A percentile compares a stretch with the other conserved stretches of the same genome.
Conservation (phyloP, 2,113 vertebrate genomes). For the Chlorocebus sabaeus region DNA sequence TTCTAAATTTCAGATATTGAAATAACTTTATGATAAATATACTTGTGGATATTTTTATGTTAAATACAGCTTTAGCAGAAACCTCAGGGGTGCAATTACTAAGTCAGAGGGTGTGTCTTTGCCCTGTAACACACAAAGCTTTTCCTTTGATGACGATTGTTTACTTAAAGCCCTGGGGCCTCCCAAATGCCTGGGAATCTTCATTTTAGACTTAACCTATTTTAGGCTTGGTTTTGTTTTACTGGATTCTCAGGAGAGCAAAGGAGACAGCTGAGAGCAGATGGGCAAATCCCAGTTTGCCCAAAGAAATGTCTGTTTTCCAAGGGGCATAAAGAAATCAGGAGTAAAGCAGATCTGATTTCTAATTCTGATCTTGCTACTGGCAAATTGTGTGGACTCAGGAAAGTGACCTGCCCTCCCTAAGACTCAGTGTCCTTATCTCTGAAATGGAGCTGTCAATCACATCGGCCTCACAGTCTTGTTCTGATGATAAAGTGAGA, state of each 20-base stretch:
- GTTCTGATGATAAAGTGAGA: not conserved
- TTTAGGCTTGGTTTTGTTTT: conserved; percentile 54
- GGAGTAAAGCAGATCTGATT: not conserved
- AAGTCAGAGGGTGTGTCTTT: conserved; percentile 39
- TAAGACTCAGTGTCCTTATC: not conserved
- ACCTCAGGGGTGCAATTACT: conserved; percentile 59
- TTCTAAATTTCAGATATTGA: conserved; percentile 55
- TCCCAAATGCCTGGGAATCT: conserved; percentile 24
- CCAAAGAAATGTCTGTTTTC: not conserved
- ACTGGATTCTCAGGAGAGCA: not conserved
- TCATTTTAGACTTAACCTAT: conserved; percentile 52
- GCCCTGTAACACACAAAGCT: not conserved
- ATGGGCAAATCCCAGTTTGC: conserved; percentile 10
- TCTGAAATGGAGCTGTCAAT: not conserved
- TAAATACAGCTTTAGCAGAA: conserved; percentile 65
- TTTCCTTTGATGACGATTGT: not conserved
- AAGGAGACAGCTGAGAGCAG: not conserved
- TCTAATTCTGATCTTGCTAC: not conserved
- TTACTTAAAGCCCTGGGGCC: conserved; percentile 2
- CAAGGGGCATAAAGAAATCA: not conserved
- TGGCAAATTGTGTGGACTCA: not conserved
- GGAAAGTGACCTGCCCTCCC: not conserved
- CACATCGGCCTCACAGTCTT: not conserved
- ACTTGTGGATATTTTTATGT: conserved; percentile 43
- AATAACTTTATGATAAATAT: conserved; percentile 62